Conservation (phyloP, 2,888 invertebrate species). For the Limenitis camilla region DNA sequence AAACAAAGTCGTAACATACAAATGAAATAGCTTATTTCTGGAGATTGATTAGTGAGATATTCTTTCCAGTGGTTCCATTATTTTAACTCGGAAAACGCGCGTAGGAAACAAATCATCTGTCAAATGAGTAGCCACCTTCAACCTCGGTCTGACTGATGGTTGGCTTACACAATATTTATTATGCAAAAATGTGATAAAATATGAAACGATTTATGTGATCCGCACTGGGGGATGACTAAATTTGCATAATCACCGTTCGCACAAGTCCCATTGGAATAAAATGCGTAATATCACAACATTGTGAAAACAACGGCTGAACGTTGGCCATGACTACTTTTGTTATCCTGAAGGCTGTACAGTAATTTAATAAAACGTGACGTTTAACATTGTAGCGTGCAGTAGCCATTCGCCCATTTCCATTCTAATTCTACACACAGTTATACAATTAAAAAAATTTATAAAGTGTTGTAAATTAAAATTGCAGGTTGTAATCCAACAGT, state of each 20-base stretch:
- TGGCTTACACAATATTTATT: constrained; percentile 54
- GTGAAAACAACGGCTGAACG: constrained; percentile 29
- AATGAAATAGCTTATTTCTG: not conserved
- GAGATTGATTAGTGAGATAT: constrained; percentile 1
- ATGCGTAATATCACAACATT: constrained; percentile 49
- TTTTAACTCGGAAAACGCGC: constrained; percentile 8
- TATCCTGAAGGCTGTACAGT: not conserved
- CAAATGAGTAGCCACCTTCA: constrained; percentile 43
- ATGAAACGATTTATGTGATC: constrained; percentile 65
- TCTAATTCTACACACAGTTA: not conserved
- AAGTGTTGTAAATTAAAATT: too few species aligned
- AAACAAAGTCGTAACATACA: too few species aligned
- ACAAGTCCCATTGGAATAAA: constrained; percentile 48
- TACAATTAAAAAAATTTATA: too few species aligned
- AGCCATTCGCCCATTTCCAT: not conserved
- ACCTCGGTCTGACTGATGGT: constrained; percentile 51
- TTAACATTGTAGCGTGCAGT: not conserved
- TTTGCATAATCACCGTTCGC: constrained; percentile 62
- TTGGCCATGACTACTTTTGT: constrained; percentile 1
- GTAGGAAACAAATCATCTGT: constrained; percentile 36
- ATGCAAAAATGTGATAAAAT: constrained; percentile 63
- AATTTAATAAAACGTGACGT: not conserved
- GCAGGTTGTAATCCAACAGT: too few species aligned
- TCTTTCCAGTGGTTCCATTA: not conserved
- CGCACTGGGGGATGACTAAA: constrained; percentile 44